Base-by-base conservation (phyloP, 2,113 vertebrate genomes). In the Oncorhynchus keta region DNA sequence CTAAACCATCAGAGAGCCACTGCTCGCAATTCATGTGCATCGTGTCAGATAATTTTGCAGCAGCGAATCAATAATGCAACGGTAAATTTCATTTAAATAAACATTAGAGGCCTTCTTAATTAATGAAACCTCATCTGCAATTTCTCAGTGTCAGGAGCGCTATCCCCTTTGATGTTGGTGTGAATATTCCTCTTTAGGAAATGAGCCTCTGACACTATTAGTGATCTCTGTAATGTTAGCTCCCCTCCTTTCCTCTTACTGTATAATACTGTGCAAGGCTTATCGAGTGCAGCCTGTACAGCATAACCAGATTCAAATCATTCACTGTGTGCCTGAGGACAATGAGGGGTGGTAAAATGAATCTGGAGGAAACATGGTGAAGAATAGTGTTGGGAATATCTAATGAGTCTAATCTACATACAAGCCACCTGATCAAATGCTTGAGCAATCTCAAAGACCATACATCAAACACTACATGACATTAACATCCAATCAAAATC, bases 81-180 rank as follows among this genome's bases (percentile, higher is more conserved):
- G 93, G 92, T 95, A 96, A 96, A 97, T 97, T 95, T 94, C 91
- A 97, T 97, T 97, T 97, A 96, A 97, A 97, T 97, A 97, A 97
- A 98, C 97, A 97, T 97, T 95, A 96, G 95, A 93, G 89, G 91
- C 92, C 87, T 92, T 94, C 94, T 95, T 99, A 97, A 97, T 97
- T 96, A 97, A 97, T 96, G 95, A 96, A 96, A 94, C 90, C 95
- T 96, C 95, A 93, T 95, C 94, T 95, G 93, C 94, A 96, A 97
- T 98, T 98, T 97, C 95, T 97, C 96, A 96, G 95, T 94, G 95
- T 97, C 95, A 95, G 91, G 92, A 95, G 92, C 89, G 90, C 92
- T 90, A 90, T 94, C 90, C 91, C 93, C 94, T 97, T 45, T 97
- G 95, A 97, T 97, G 95, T 95, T 94, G 93, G 93, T 95, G 96